Evolutionary conservation across 2,113 vertebrate genomes (phyloP).

Genomic region (Mus spicilegus): DNA sequence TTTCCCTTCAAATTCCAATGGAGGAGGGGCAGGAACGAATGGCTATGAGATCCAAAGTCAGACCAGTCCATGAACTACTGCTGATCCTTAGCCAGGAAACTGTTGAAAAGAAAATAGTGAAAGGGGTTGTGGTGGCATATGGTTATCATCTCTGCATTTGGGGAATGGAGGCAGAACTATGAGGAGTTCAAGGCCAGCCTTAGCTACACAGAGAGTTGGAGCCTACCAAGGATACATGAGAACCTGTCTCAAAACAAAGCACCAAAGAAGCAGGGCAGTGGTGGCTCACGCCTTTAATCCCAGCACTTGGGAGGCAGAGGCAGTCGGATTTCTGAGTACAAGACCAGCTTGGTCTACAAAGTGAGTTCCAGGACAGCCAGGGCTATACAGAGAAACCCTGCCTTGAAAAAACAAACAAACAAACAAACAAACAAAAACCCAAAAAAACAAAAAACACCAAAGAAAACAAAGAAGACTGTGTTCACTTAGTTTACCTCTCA

Average conservation of each 20-base stretch:
- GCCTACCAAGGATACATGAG: background rate
- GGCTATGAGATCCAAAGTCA: background rate
- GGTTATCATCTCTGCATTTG: background rate
- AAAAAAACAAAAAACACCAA: background rate
- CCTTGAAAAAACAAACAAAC: no score
- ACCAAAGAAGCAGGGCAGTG: no score
- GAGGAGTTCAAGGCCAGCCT: background rate
- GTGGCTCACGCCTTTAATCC: no score
- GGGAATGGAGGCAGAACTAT: background rate
- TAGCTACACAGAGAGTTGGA: background rate
- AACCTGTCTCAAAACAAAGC: background rate
- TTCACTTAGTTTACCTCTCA: background rate
- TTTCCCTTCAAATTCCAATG: background rate
- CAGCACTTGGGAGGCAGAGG: no score
- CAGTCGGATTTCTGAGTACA: no score
- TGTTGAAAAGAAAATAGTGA: background rate
- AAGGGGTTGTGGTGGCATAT: no score
- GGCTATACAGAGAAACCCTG: no score
- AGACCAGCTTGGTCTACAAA: no score
- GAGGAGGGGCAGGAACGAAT: background rate
- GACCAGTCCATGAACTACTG: background rate
- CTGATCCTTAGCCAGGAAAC: background rate
- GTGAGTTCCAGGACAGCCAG: no score
- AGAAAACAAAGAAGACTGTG: background rate
- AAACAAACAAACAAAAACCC: no score